These are phyloP conservation scores for Argopecten irradians DNA, from an alignment of 1,140 invertebrate genomes.

Conservation along the genomic window DNA sequence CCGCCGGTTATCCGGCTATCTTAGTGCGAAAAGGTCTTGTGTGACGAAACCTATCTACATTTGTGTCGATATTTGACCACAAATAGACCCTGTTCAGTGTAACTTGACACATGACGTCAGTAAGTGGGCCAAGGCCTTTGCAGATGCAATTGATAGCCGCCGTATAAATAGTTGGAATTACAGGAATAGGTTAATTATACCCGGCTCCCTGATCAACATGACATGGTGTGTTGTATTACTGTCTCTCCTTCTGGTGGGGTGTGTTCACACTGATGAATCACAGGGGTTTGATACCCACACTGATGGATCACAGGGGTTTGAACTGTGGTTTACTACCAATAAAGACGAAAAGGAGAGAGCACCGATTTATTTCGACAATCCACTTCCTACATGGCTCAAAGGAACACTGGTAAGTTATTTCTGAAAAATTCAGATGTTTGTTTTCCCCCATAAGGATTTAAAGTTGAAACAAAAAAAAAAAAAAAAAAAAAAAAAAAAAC, in stretches of 20 bases:
- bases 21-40: too few species aligned
- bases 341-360: constrained; percentile 43
- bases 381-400: constrained; percentile 54
- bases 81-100: neutral
- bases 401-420: constrained; percentile 53
- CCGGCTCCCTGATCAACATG: neutral
- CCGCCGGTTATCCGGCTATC: too few species aligned
- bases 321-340: constrained; percentile 46
- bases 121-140: neutral
- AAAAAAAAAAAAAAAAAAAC: too few species aligned
- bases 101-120: too few species aligned
- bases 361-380: constrained; percentile 46
- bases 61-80: too few species aligned
- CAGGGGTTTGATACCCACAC: neutral
- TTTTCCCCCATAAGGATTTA: neutral
- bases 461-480: too few species aligned
- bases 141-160: neutral
- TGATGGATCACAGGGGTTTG: neutral
- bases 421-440: neutral
- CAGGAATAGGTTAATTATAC: neutral
- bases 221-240: neutral
- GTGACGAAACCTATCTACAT: too few species aligned
- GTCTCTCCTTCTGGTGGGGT: neutral
- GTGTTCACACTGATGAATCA: too few species aligned
- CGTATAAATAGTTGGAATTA: neutral